These are phyloP conservation scores for Pelmatolapia mariae DNA, from an alignment of 2,113 vertebrate genomes.

Conservation along the genomic window DNA sequence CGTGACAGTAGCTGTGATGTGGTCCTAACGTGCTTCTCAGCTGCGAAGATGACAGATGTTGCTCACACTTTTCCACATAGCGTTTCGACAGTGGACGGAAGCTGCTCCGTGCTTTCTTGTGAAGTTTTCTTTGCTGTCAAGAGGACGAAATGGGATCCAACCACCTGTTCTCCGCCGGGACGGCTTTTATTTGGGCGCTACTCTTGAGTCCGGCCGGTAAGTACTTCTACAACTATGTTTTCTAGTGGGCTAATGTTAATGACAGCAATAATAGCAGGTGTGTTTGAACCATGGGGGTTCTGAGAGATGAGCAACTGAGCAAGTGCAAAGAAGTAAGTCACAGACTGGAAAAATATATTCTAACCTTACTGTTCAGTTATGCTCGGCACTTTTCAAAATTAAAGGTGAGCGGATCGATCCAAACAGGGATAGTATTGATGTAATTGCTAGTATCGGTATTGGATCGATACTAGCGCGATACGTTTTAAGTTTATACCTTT, in stretches of 20 bases:
- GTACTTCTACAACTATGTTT: not conserved
- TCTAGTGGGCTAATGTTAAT: not conserved
- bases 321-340: not conserved
- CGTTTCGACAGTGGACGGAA: slow-evolving; percentile 2
- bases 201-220: slow-evolving; percentile 63
- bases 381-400: not conserved
- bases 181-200: slow-evolving; percentile 27
- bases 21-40: slow-evolving; percentile 37
- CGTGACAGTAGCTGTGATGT: not conserved
- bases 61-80: slow-evolving; percentile 18
- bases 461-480: not conserved
- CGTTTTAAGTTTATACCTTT: too few species aligned
- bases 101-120: not conserved
- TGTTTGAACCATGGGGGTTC: not conserved
- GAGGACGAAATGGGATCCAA: slow-evolving; percentile 51
- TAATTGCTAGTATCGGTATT: not conserved
- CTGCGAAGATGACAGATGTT: slow-evolving; percentile 36
- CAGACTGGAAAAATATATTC: not conserved
- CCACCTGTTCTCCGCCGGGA: slow-evolving; percentile 49
- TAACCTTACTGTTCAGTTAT: not conserved
- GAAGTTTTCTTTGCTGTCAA: not conserved
- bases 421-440: not conserved
- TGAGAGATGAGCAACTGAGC: not conserved
- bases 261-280: not conserved
- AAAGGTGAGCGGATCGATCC: not conserved